A percentile compares a stretch with the other conserved stretches of the same genome.
phyloP scores from a whole-genome alignment of 2,797 vertebrate species.

The Lepus oiostolus region DNA sequence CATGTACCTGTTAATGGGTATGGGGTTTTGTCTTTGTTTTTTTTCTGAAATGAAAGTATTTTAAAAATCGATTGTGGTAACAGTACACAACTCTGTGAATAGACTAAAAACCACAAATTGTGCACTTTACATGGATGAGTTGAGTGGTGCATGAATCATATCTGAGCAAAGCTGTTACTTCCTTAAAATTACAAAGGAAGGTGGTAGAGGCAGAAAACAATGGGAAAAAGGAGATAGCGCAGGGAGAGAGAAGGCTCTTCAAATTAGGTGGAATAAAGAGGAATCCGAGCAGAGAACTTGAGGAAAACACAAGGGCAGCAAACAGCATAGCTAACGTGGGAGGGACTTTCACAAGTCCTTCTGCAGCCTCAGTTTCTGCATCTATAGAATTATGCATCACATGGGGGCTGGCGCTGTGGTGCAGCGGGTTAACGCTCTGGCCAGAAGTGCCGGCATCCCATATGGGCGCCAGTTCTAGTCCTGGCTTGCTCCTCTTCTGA shows the following conservation, averaged over 20 bases:
- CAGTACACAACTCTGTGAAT: background rate
- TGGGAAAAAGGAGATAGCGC: background rate
- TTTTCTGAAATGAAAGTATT: conserved; percentile 8
- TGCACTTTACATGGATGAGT: background rate
- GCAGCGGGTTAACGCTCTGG: too few relatives aligned
- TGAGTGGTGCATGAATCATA: background rate
- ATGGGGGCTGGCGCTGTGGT: too few relatives aligned
- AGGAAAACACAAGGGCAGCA: background rate
- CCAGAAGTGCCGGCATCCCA: too few relatives aligned
- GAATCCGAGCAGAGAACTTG: background rate
- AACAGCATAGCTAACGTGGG: background rate
- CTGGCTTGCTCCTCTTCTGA: too few relatives aligned
- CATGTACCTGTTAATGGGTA: background rate
- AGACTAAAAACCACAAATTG: background rate
- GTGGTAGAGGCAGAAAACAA: background rate
- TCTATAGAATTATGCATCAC: background rate
- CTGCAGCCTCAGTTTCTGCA: background rate
- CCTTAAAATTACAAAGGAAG: background rate
- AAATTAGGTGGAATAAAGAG: background rate
- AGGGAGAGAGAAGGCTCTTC: background rate
- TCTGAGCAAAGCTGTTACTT: conserved; percentile 1
- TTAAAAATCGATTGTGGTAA: background rate
- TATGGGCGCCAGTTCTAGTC: too few relatives aligned
- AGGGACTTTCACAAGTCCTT: background rate
- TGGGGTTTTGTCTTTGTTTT: background rate